phyloP scores from a whole-genome alignment of 1,140 invertebrate genomes.

The Idris sp. region DNA sequence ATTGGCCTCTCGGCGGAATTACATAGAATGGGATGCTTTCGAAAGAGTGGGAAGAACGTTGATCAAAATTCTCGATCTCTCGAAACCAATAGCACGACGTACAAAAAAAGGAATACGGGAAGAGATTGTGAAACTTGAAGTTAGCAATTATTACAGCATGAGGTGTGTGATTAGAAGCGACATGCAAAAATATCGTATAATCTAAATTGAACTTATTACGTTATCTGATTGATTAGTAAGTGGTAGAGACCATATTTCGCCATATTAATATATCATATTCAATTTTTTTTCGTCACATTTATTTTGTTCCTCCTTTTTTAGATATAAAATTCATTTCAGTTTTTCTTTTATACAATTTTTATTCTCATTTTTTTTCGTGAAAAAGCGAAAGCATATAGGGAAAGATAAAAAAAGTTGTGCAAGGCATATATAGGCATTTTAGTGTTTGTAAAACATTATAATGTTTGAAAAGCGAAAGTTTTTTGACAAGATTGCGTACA shows the following conservation, averaged over 20 bases:
- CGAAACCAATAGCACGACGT: constrained; percentile 47
- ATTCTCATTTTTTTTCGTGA: not conserved
- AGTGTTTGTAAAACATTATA: too few species aligned
- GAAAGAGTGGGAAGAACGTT: constrained; percentile 53
- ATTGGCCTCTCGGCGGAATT: constrained; percentile 61
- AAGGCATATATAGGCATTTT: constrained; percentile 9
- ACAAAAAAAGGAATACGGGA: constrained; percentile 44
- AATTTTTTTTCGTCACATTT: constrained; percentile 3
- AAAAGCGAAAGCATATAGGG: constrained; percentile 5
- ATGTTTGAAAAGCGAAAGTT: constrained; percentile 43
- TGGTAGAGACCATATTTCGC: constrained; percentile 23
- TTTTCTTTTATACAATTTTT: not conserved
- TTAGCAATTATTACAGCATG: constrained; percentile 53
- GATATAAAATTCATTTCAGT: constrained; percentile 1
- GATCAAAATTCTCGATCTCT: constrained; percentile 56
- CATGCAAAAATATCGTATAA: constrained; percentile 56
- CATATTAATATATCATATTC: constrained; percentile 18
- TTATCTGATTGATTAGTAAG: constrained; percentile 46
- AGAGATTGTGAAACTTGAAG: constrained; percentile 54
- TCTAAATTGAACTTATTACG: constrained; percentile 50
- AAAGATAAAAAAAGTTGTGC: constrained; percentile 12
- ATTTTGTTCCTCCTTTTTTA: not conserved
- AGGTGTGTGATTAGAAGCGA: constrained; percentile 54
- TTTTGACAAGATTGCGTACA: constrained; percentile 41
- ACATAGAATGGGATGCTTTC: constrained; percentile 60